Evolutionary conservation across 2,797 vertebrate genomes (phyloP).

Genomic region (Hypotaenidia okinawae): DNA sequence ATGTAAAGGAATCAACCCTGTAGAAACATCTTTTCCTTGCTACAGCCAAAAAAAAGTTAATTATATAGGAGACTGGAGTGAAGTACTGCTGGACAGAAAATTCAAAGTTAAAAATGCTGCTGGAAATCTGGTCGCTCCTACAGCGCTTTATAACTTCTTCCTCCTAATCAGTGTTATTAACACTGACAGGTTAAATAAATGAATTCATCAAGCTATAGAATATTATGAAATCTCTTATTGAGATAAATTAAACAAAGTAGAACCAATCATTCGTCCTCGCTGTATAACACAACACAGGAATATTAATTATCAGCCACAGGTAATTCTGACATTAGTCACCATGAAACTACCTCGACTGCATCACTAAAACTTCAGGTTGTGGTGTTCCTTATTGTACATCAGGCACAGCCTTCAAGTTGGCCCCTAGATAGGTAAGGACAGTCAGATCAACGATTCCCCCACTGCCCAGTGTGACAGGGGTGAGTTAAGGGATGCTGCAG

Average conservation of each 20-base stretch:
- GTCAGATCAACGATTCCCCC: background rate
- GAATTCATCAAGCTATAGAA: constrained; percentile 80
- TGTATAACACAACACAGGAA: constrained; percentile 65
- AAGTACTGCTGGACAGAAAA: constrained; percentile 57
- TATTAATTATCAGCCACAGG: constrained; percentile 70
- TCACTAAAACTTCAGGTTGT: background rate
- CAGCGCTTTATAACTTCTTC: constrained; percentile 66
- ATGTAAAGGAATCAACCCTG: background rate
- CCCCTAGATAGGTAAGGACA: background rate
- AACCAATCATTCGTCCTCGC: constrained; percentile 76
- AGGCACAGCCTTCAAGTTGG: background rate
- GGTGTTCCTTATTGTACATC: background rate
- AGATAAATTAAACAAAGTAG: constrained; percentile 79
- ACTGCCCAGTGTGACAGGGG: background rate
- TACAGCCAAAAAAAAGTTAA: background rate
- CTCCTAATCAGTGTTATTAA: constrained; percentile 78
- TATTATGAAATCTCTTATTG: constrained; percentile 79
- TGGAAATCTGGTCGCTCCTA: constrained; percentile 56
- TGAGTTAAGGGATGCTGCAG: background rate
- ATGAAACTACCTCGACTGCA: background rate
- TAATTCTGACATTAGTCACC: constrained; percentile 49
- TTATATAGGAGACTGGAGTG: constrained; percentile 44
- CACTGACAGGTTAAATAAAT: constrained; percentile 82
- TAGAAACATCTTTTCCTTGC: constrained; percentile 1
- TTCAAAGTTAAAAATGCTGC: constrained; percentile 50